These are phyloP conservation scores for Argyresthia albistria DNA, from an alignment of 2,888 invertebrate genomes.

Conservation along the genomic window DNA sequence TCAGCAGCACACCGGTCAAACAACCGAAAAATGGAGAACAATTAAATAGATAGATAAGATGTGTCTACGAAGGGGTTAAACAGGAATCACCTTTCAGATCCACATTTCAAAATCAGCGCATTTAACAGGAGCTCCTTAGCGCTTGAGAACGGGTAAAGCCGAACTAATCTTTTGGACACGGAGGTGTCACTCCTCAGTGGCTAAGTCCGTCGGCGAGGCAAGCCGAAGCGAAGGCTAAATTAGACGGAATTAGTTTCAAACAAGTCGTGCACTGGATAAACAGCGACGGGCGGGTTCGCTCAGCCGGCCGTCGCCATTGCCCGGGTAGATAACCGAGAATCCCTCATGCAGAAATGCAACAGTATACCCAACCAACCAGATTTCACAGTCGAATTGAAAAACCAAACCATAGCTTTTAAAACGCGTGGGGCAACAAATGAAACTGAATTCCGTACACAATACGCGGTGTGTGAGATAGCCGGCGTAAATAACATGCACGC, in stretches of 20 bases:
- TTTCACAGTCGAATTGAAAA: not conserved
- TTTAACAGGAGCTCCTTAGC: no score
- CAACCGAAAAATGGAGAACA: no score
- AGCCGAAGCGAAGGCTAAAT: conserved; percentile 15
- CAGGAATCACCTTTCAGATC: no score
- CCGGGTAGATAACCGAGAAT: not conserved
- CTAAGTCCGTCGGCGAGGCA: not conserved
- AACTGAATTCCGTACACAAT: no score
- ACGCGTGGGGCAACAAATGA: not conserved
- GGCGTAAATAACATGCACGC: no score
- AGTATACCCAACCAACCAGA: not conserved
- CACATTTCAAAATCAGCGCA: no score
- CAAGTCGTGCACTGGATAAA: conserved; percentile 34
- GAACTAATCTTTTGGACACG: conserved; percentile 37
- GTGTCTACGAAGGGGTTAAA: no score
- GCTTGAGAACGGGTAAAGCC: conserved; percentile 26
- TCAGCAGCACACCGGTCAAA: no score
- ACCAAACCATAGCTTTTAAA: not conserved
- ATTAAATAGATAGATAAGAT: no score
- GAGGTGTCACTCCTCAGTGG: conserved; percentile 21
- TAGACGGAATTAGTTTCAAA: conserved; percentile 43
- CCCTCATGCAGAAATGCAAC: not conserved
- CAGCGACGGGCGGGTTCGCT: conserved; percentile 4
- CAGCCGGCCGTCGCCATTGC: not conserved
- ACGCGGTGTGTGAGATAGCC: no score